Percentiles rank a stretch among this genome's conserved stretches.
These are phyloP conservation scores for Sicus ferrugineus DNA, from an alignment of 2,888 invertebrate genomes.

Conservation along the genomic window DNA sequence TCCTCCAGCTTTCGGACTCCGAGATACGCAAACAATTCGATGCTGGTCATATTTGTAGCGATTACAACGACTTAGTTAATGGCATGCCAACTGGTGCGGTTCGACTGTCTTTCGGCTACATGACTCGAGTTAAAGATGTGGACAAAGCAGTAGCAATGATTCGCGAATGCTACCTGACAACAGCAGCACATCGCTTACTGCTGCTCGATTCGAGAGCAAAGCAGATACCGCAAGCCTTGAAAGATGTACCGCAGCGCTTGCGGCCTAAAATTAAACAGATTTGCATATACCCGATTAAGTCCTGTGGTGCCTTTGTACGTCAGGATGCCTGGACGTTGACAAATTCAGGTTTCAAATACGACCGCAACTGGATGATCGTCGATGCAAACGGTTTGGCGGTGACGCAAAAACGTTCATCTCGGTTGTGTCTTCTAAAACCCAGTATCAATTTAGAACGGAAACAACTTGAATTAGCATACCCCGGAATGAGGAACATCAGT, in stretches of 20 bases:
- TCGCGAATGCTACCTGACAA: constrained; percentile 73
- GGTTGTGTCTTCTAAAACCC: constrained; percentile 82
- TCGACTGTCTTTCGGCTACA: constrained; percentile 91
- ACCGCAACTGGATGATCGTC: constrained; percentile 94
- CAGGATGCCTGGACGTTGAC: constrained; percentile 75
- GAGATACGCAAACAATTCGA: constrained; percentile 81
- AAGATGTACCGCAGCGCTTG: constrained; percentile 49
- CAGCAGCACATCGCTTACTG: constrained; percentile 45
- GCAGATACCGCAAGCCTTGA: constrained; percentile 51
- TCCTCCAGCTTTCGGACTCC: constrained; percentile 73
- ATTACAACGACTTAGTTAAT: constrained; percentile 82
- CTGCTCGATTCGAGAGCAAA: constrained; percentile 45
- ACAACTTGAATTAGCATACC: constrained; percentile 69
- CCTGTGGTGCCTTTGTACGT: constrained; percentile 82
- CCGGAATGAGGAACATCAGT: constrained; percentile 70
- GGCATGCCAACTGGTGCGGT: constrained; percentile 92
- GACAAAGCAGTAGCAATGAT: constrained; percentile 78
- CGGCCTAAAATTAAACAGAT: constrained; percentile 64
- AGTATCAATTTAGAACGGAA: constrained; percentile 70
- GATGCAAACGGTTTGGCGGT: constrained; percentile 81
- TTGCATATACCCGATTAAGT: constrained; percentile 88
- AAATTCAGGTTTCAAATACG: constrained; percentile 81
- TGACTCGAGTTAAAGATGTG: constrained; percentile 79
- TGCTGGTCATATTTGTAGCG: constrained; percentile 92
- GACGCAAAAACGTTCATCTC: constrained; percentile 85